Base-by-base conservation (phyloP, 2,888 invertebrate species). In the Nineta flava region DNA sequence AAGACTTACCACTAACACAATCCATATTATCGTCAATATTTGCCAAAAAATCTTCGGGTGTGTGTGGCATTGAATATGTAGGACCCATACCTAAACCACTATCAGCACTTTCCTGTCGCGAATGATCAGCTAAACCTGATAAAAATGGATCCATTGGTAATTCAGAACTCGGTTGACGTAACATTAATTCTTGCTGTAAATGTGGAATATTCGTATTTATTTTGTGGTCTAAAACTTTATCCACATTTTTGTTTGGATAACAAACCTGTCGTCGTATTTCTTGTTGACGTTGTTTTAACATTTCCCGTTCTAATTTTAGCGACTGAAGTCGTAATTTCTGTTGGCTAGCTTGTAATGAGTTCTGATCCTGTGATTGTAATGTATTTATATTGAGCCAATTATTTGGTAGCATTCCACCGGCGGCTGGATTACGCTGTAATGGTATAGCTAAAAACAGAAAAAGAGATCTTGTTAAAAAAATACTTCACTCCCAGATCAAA, bases 11-110 rank as follows among this genome's bases (percentile, higher is more conserved):
- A 67, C 85, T 87, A 59, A 82, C 81, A 59, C 85, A 84, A 64
- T 88, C 88, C 87, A 90, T 88, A 61, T 84, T 85, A 62, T 92
- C 92, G 63, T 92, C 92, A 73, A 91, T 87, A 61, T 85, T 83
- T 52, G 84, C 77, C 57, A 93, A 78, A 72, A 92, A 92, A 71
- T 92, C 93, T 65, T 92, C 91, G 5, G 93, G 91, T 50, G 93
- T 92, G 67, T 88, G 86, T 45, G 91, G 87, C 73, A 92, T 79
- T 53, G 90, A 88, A 70, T 91, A 93, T 56, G 81, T 81, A 57
- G 86, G 82, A 40, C 86, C 87, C 72, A 93, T 84, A 61, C 93
- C 93, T 54, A 94, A 75, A 48, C 95, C 95, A 66, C 91, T 92
- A 68, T 95, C 94, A 10, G 90, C 90, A 10, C 92, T 92, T 69